These are phyloP conservation scores for Drosophila paranaensis DNA, from an alignment of 2,888 invertebrate genomes.

Conservation along the genomic window DNA sequence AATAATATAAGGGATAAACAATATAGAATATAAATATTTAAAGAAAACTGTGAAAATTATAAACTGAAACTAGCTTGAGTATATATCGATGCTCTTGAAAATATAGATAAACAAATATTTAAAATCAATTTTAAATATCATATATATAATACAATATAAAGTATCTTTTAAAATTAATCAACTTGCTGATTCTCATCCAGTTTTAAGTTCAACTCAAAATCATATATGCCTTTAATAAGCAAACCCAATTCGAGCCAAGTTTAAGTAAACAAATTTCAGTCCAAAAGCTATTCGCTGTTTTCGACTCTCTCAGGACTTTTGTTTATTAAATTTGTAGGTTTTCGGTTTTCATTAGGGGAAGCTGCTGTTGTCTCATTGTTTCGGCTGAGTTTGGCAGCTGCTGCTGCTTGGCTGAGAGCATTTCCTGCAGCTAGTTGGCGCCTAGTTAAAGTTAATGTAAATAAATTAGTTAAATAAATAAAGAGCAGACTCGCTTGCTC, in stretches of 20 bases:
- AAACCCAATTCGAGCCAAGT: background rate
- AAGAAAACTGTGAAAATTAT: no score
- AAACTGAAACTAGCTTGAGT: no score
- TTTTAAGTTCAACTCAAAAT: background rate
- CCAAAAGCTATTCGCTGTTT: constrained; percentile 6
- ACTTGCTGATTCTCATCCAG: background rate
- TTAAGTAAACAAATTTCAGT: background rate
- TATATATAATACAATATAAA: background rate
- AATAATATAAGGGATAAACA: background rate
- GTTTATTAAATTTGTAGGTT: constrained; percentile 59
- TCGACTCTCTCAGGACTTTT: constrained; percentile 23
- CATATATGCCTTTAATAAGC: background rate
- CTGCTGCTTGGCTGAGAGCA: constrained; percentile 9
- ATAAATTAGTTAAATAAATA: constrained; percentile 67
- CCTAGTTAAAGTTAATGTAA: constrained; percentile 53
- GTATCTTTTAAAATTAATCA: background rate
- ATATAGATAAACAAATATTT: no score
- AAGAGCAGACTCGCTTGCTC: background rate
- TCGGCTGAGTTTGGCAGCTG: constrained; percentile 4
- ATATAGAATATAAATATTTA: background rate
- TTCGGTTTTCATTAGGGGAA: constrained; percentile 52
- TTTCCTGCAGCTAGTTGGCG: constrained; percentile 26
- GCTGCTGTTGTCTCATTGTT: constrained; percentile 2
- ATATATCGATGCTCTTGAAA: no score
- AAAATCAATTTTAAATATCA: no score